These are phyloP conservation scores for Acleris literana DNA, from an alignment of 2,888 invertebrate genomes.

Conservation along the genomic window DNA sequence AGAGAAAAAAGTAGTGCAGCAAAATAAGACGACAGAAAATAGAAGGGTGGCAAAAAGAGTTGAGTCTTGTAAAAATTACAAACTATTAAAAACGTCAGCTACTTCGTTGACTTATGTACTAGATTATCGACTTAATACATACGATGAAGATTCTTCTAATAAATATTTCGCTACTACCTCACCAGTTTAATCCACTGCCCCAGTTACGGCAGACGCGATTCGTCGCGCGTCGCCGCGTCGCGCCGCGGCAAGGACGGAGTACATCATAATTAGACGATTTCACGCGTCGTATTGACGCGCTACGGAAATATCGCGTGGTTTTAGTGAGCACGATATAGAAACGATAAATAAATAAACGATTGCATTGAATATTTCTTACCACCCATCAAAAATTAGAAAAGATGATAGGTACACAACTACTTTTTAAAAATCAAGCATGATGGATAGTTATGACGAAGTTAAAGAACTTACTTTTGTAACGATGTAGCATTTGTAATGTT, in stretches of 20 bases:
- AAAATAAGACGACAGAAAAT: too few species aligned
- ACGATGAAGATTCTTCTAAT: not conserved
- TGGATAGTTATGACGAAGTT: too few species aligned
- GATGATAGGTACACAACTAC: too few species aligned
- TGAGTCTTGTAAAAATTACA: too few species aligned
- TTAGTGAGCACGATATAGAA: conserved; percentile 30
- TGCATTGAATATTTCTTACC: not conserved
- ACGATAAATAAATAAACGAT: conserved; percentile 4
- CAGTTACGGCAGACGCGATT: conserved; percentile 38
- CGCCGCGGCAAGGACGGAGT: conserved; percentile 44
- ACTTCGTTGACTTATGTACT: too few species aligned
- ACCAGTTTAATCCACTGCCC: conserved; percentile 8
- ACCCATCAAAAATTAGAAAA: too few species aligned
- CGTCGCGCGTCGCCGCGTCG: conserved; percentile 32
- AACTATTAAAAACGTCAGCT: too few species aligned
- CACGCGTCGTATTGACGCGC: conserved; percentile 45
- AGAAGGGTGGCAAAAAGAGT: too few species aligned
- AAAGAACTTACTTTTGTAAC: too few species aligned
- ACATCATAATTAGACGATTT: conserved; percentile 51
- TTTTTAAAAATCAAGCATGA: too few species aligned
- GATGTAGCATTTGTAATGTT: too few species aligned
- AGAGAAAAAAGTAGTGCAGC: too few species aligned
- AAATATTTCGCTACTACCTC: conserved; percentile 1
- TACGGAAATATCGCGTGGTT: conserved; percentile 43
- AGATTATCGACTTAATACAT: not conserved